These are phyloP conservation scores for Orchesellides sinensis DNA, from an alignment of 2,888 invertebrate genomes.

Conservation along the genomic window DNA sequence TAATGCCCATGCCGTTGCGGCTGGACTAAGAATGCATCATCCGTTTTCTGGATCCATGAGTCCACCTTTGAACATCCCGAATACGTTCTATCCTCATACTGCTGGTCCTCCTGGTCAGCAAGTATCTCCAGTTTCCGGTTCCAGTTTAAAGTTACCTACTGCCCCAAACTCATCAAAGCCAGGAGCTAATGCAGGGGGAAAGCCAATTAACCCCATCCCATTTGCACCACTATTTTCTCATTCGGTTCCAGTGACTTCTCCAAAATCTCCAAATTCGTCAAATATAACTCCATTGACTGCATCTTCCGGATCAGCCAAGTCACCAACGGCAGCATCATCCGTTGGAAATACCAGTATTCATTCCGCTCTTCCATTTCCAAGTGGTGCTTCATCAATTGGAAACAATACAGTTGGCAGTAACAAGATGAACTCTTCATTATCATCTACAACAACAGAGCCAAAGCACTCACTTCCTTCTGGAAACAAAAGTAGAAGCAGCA, in stretches of 20 bases:
- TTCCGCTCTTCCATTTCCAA: constrained; percentile 35
- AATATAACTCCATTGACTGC: constrained; percentile 2
- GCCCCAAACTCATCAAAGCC: constrained; percentile 25
- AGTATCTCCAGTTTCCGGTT: constrained; percentile 16
- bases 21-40: constrained; percentile 67
- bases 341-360: constrained; percentile 6
- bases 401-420: not conserved
- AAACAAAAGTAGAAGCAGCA: not conserved
- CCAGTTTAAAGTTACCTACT: constrained; percentile 56
- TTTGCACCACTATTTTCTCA: constrained; percentile 61
- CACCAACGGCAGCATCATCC: constrained; percentile 22
- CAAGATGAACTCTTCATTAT: not conserved
- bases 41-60: constrained; percentile 68
- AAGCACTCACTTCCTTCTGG: constrained; percentile 28
- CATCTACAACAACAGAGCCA: constrained; percentile 4
- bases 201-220: constrained; percentile 35
- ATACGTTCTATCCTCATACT: constrained; percentile 62
- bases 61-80: constrained; percentile 65
- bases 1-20: constrained; percentile 48
- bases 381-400: not conserved
- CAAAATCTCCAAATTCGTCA: constrained; percentile 52
- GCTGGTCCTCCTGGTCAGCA: constrained; percentile 40
- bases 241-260: constrained; percentile 54
- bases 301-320: constrained; percentile 20
- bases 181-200: constrained; percentile 20